Evolutionary conservation across 64 coral and sea anemone species (phyloP).

Genomic region (Anthopleura sola): DNA sequence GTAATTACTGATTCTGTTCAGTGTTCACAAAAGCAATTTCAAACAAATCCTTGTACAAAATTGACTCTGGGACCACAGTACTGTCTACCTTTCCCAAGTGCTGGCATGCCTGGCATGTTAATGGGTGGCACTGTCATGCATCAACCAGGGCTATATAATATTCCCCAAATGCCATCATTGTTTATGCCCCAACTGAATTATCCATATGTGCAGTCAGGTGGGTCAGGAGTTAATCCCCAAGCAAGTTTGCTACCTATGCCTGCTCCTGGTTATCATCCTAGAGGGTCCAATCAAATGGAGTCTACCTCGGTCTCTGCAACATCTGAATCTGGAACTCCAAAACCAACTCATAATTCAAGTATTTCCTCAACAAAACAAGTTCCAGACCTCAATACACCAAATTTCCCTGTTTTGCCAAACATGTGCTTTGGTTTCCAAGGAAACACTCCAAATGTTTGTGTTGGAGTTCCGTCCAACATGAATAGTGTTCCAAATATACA

Average conservation of each 20-base stretch:
- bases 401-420: background rate
- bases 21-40: background rate
- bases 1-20: background rate
- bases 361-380: background rate
- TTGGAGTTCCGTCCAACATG: background rate
- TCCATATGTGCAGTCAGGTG: background rate
- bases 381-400: background rate
- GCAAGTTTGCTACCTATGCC: background rate
- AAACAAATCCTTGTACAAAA: background rate
- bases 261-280: background rate
- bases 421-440: background rate
- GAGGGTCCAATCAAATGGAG: background rate
- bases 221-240: background rate
- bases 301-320: background rate
- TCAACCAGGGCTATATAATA: background rate
- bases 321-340: background rate
- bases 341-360: background rate
- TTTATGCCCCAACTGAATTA: background rate
- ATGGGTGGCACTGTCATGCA: background rate
- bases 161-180: background rate
- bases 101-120: background rate
- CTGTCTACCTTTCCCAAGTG: background rate
- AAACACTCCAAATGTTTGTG: background rate
- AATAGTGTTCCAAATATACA: background rate
- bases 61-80: background rate